These are phyloP conservation scores for Vulpes lagopus DNA, from an alignment of 2,113 vertebrate species.

Conservation along the genomic window DNA sequence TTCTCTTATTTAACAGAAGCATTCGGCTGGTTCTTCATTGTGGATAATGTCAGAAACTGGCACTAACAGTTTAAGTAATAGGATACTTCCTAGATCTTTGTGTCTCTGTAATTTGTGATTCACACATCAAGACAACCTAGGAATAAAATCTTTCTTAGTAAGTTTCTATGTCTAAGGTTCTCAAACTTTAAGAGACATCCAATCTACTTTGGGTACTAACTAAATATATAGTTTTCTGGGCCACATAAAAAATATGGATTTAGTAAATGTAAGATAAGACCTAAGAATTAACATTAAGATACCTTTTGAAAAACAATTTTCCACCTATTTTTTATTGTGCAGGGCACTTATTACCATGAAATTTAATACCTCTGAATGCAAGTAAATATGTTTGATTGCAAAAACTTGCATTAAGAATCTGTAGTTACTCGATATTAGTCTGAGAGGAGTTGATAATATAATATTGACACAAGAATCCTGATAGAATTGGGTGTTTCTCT, in stretches of 20 bases:
- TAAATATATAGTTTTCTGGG: neutral
- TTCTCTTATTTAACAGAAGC: neutral
- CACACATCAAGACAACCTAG: neutral
- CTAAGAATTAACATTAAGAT: neutral
- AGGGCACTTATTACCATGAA: neutral
- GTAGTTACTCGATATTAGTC: neutral
- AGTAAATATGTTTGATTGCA: conserved; percentile 20
- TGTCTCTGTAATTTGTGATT: neutral
- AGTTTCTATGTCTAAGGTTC: neutral
- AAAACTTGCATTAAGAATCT: neutral
- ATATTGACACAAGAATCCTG: neutral
- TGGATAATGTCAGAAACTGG: neutral
- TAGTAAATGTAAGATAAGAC: neutral
- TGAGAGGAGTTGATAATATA: neutral
- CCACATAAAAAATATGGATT: neutral
- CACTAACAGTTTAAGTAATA: neutral
- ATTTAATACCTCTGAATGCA: neutral
- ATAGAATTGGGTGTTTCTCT: neutral
- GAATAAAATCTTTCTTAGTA: neutral
- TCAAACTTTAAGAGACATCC: neutral
- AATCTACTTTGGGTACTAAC: neutral
- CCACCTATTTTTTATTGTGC: neutral
- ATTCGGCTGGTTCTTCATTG: neutral
- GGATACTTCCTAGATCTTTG: neutral
- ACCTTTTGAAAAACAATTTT: neutral